phyloP scores from a whole-genome alignment of 2,113 vertebrate genomes.

The Albula goreensis region DNA sequence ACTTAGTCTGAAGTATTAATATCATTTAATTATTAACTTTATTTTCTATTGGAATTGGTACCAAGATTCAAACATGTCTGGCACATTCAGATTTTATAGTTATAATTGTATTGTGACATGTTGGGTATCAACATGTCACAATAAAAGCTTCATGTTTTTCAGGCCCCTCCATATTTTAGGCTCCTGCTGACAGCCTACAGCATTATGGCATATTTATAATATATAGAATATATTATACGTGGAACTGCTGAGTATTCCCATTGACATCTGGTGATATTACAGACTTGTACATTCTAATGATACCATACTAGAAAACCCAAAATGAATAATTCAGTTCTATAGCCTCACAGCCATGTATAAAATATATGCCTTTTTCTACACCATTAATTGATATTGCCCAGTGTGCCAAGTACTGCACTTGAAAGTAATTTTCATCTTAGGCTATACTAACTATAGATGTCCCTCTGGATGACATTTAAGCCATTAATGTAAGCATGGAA shows the following conservation, averaged over 20 bases:
- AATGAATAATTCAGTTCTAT: too few species aligned
- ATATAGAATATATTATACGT: too few species aligned
- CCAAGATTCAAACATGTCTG: neutral
- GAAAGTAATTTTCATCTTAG: neutral
- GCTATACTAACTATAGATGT: neutral
- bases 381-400: neutral
- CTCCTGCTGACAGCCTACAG: neutral
- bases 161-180: neutral
- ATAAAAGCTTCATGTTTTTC: too few species aligned
- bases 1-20: too few species aligned
- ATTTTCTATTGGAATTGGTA: too few species aligned
- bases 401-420: neutral
- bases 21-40: too few species aligned
- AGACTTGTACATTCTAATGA: too few species aligned
- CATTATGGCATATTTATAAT: neutral
- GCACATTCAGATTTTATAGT: neutral
- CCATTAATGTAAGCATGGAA: neutral
- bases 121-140: neutral
- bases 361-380: neutral
- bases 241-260: too few species aligned
- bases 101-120: neutral
- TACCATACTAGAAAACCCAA: too few species aligned
- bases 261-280: too few species aligned
- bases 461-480: neutral
- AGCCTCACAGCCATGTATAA: neutral